Conservation (phyloP, 2,113 vertebrate species). For the Lycaon pictus region DNA sequence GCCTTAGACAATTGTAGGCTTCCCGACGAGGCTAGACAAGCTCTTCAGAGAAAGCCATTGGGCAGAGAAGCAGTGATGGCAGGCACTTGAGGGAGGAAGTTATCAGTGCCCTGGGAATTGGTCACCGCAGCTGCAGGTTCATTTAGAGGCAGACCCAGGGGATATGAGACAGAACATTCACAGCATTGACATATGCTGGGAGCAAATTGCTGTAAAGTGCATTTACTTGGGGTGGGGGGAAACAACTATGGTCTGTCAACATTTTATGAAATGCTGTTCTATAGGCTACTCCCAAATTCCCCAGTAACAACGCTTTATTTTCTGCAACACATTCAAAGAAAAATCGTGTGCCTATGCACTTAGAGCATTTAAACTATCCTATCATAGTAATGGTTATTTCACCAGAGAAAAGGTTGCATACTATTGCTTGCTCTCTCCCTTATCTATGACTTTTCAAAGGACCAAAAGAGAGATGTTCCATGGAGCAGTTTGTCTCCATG, state of each 20-base stretch:
- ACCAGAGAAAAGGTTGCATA: not conserved
- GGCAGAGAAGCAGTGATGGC: not conserved
- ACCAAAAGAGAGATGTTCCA: not conserved
- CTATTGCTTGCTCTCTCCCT: not conserved
- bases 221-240: constrained; percentile 5
- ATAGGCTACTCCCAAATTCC: not conserved
- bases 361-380: not conserved
- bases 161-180: not conserved
- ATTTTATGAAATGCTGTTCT: not conserved
- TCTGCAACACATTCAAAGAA: not conserved
- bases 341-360: not conserved
- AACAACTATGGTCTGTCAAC: not conserved
- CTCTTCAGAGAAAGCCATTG: not conserved
- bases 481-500: not conserved
- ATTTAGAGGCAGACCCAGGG: not conserved
- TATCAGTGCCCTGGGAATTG: not conserved
- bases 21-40: not conserved
- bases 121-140: not conserved
- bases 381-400: not conserved
- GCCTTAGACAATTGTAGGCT: not conserved
- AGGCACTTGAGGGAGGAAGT: not conserved
- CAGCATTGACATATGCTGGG: not conserved
- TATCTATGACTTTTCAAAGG: not conserved
- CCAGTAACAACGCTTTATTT: not conserved
- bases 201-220: not conserved